Base-by-base conservation (phyloP, 2,888 invertebrate species). In the Monopis laevigella region DNA sequence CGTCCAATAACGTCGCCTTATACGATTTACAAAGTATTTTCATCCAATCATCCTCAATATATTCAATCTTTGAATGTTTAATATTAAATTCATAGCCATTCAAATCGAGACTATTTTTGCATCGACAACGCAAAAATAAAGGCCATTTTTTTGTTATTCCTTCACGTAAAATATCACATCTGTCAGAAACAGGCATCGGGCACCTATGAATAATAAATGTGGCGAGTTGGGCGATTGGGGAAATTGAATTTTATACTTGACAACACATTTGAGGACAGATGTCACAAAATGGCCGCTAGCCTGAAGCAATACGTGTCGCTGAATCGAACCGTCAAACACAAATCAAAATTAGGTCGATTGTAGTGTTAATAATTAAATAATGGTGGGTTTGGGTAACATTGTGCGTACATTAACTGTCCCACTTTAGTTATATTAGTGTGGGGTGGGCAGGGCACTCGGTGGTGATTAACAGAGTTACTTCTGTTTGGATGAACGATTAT, bases 181-280 rank as follows among this genome's bases (percentile, higher is more conserved):
- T 78, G 74, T 70, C 74, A 77, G 71, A 68, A 75, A 72, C 72
- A n/a, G n/a, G n/a, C n/a, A n/a, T n/a, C 68, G 71, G 62, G 69
- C 70, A 62, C 66, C 67, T 68, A 77, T 80, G 78, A 80, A 80
- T 80, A 80, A 78, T 78, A 78, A 80, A 80, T 78, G 75, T 67
- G 69, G 60, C 70, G 72, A 64, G 69, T 66, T 66, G 59, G 69
- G 73, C 78, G 75, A 75, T 78, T 75, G 77, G 73, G 80, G 77
- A 80, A 80, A 80, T 80, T 78, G 78, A 80, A 80, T 80, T 80
- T 80, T 78, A 77, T 78, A 80, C 75, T 69, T 77, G 62, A 71
- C 65, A 77, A 75, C 77, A 77, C 77, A 77, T 69, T 66, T 58
- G 66, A 72, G 70, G 75, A 80, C 80, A 80, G 78, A 78, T 80